phyloP scores from a whole-genome alignment of 2,797 vertebrate genomes.

The Helarctos malayanus region DNA sequence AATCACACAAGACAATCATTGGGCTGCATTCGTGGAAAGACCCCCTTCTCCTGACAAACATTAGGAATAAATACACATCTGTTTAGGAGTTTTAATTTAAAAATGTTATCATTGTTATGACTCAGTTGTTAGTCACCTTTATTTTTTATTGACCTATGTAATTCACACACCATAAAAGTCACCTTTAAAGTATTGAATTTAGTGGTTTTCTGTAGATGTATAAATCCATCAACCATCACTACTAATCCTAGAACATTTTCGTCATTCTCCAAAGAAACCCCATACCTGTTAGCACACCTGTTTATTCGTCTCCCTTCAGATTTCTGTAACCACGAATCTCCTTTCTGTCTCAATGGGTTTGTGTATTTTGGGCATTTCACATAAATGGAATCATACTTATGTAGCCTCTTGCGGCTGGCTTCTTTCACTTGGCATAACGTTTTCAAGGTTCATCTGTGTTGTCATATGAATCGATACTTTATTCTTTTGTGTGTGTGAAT shows the following conservation, averaged over 20 bases:
- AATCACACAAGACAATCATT: background rate
- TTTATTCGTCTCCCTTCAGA: no score
- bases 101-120: background rate
- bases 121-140: background rate
- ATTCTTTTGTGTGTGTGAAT: background rate
- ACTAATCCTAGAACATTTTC: constrained; percentile 1
- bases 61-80: background rate
- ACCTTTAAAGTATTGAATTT: background rate
- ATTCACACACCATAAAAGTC: background rate
- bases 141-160: background rate
- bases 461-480: background rate
- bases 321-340: background rate
- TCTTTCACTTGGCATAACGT: background rate
- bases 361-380: background rate
- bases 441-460: background rate
- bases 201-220: background rate
- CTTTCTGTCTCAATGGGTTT: background rate
- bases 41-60: background rate
- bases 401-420: background rate
- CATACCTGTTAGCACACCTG: background rate
- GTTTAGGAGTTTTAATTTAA: constrained; percentile 1
- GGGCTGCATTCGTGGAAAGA: background rate
- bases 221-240: background rate
- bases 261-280: background rate
- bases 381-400: background rate